Percentiles rank a stretch among this genome's conserved stretches.
Evolutionary conservation across 2,113 vertebrate species (phyloP).

Genomic region (Engraulis encrasicolus): DNA sequence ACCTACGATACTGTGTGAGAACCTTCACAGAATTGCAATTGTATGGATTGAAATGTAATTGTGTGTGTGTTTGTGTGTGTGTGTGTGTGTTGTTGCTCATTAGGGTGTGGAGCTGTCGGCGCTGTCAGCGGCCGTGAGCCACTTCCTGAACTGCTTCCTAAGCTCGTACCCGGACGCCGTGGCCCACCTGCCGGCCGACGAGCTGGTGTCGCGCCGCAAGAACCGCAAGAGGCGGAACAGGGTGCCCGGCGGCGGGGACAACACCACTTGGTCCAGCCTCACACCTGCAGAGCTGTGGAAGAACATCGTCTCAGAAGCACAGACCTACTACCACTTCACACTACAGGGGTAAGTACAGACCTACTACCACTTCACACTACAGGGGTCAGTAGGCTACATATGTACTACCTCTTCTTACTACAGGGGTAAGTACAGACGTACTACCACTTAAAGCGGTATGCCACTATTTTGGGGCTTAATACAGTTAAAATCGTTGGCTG

Average conservation of each 20-base stretch:
- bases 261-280: slow-evolving; percentile 93
- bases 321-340: slow-evolving; percentile 88
- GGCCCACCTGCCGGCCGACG: slow-evolving; percentile 90
- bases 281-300: slow-evolving; percentile 95
- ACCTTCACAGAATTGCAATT: too few relatives aligned
- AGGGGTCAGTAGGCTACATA: too few relatives aligned
- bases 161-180: slow-evolving; percentile 95
- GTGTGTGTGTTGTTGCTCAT: slow-evolving; percentile 25
- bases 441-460: too few relatives aligned
- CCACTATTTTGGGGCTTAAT: too few relatives aligned
- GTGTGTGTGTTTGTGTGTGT: background rate
- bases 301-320: slow-evolving; percentile 88
- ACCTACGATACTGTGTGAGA: too few relatives aligned
- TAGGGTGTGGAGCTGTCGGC: slow-evolving; percentile 95
- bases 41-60: background rate
- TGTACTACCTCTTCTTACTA: too few relatives aligned
- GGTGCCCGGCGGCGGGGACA: slow-evolving; percentile 87
- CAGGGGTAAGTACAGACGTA: too few relatives aligned
- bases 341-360: slow-evolving; percentile 83
- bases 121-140: slow-evolving; percentile 94
- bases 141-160: slow-evolving; percentile 97
- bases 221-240: slow-evolving; percentile 90
- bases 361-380: background rate
- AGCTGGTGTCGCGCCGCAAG: slow-evolving; percentile 94
- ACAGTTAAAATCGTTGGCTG: too few relatives aligned